Evolutionary conservation across 2,113 vertebrate species (phyloP), one percentile per base, ranked within the genome.

Genomic region (Cettia cetti): DNA sequence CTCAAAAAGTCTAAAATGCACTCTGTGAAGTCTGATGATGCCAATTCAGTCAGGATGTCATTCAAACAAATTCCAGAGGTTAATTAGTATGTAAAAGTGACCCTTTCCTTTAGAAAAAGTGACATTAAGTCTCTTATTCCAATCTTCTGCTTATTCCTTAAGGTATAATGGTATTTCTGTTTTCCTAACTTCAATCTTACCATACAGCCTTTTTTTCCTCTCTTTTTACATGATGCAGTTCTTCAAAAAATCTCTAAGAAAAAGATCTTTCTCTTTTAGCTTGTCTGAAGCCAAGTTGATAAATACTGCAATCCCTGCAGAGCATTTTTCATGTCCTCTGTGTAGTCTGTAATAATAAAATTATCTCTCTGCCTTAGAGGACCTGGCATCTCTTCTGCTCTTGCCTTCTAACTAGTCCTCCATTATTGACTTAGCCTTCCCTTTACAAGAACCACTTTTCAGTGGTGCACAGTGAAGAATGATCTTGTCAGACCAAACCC

Each of bases 151-250:
- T 89, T 90, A 86, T 86, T 93, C 5, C 42, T 61, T 44, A 56
- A 44, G 2, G 27, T 61, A 8, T 15, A 63, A 68, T 71, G 8
- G 7, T 15, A 78, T 52, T 59, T 40, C n/a, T 79, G 19, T 20
- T 57, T 77, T 33, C 26, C 49, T 49, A 63, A 71, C 4, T 49
- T 66, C 28, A 33, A 2, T 69, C 4, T 76, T 61, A 7, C 10
- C 52, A 35, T 10, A 19, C 0, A 0, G 9, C 3, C 75, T 19
- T 0, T 33, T 80, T 56, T 21, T 20, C 12, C 31, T 56, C 13
- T 77, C 28, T 72, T 86, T 71, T 90, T 18, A 13, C 4, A 26
- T 26, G 7, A 71, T 35, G 11, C 7, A n/a, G 11, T 17, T n/a
- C 31, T 87, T 50, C 12, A 35, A 87, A 91, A 89, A 5, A 20